phyloP scores from a whole-genome alignment of 2,888 invertebrate genomes.

The Sepiola atlantica region DNA sequence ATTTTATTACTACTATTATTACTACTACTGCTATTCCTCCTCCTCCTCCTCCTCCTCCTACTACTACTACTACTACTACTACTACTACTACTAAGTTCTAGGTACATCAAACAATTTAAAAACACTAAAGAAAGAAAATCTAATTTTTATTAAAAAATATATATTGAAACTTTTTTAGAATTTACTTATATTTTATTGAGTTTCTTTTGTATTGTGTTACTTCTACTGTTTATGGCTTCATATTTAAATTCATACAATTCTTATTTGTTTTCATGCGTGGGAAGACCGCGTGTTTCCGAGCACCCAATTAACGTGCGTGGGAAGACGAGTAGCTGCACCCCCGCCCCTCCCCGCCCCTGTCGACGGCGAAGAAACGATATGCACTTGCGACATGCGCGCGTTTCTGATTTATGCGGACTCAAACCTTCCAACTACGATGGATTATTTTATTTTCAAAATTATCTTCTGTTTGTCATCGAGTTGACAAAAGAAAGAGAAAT shows the following conservation, averaged over 20 bases:
- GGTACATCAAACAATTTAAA: no score
- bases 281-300: not conserved
- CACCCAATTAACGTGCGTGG: not conserved
- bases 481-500: no score
- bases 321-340: not conserved
- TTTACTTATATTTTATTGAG: no score
- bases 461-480: not conserved
- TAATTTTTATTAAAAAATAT: no score
- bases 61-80: no score
- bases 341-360: not conserved
- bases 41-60: no score
- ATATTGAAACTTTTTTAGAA: no score
- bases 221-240: not conserved
- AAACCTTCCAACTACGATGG: not conserved
- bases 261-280: not conserved
- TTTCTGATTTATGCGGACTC: not conserved
- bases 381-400: not conserved
- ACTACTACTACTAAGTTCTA: no score
- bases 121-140: no score
- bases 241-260: not conserved
- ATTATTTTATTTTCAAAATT: not conserved
- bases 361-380: not conserved
- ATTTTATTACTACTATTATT: no score
- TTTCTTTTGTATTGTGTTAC: no score
- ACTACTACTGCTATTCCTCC: no score